phyloP scores from a whole-genome alignment of 2,113 vertebrate genomes.

The Salvator merianae region DNA sequence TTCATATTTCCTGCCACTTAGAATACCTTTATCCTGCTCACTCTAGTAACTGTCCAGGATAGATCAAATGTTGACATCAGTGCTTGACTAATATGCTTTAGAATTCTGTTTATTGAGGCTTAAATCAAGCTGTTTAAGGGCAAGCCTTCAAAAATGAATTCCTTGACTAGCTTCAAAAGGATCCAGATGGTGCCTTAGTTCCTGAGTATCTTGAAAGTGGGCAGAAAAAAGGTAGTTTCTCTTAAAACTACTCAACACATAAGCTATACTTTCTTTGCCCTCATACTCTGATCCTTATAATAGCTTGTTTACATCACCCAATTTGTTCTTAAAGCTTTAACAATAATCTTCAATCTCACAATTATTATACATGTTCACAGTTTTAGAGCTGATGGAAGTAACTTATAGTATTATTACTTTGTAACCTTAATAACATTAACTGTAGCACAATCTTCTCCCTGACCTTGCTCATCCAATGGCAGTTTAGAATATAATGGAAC shows the following conservation, averaged over 20 bases:
- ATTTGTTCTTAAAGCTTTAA: background rate
- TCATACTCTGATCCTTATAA: background rate
- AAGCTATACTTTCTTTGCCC: background rate
- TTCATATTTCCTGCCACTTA: background rate
- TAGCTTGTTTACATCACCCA: background rate
- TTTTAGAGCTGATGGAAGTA: too few species aligned
- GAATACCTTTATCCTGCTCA: background rate
- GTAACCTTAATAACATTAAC: too few species aligned
- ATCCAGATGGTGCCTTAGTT: background rate
- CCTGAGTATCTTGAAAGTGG: background rate
- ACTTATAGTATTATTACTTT: too few species aligned
- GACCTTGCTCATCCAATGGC: too few species aligned
- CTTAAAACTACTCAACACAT: background rate
- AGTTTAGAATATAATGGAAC: too few species aligned
- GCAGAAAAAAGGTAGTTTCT: background rate
- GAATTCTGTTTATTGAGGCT: constrained; percentile 11
- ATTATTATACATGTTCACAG: too few species aligned
- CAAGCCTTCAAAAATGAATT: background rate
- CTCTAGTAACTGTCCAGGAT: background rate
- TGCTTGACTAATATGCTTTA: background rate
- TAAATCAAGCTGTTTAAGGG: background rate
- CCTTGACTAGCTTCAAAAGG: constrained; percentile 3
- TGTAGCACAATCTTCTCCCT: too few species aligned
- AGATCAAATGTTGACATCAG: background rate
- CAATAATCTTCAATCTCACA: background rate